Percentiles rank a stretch among this genome's conserved stretches.
These are phyloP conservation scores for Arctia plantaginis DNA, from an alignment of 2,888 invertebrate genomes.

Conservation along the genomic window DNA sequence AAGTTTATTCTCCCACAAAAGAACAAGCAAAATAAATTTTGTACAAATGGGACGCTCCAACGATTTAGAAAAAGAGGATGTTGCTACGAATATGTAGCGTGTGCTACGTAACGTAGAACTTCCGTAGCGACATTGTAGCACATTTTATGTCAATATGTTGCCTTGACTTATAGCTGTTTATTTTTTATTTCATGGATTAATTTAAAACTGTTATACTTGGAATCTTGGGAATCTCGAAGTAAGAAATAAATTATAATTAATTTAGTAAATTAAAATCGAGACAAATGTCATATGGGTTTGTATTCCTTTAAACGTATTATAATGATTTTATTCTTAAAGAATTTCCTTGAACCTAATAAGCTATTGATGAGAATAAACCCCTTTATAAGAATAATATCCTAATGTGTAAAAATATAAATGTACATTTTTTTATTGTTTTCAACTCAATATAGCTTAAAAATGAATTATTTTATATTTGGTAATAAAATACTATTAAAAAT, in stretches of 20 bases:
- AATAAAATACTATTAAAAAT: neutral
- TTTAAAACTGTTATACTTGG: neutral
- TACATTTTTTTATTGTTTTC: neutral
- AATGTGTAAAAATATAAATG: neutral
- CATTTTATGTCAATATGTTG: neutral
- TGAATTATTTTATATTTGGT: neutral
- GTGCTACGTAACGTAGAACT: conserved; percentile 42
- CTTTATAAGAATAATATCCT: neutral
- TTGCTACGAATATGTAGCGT: conserved; percentile 41
- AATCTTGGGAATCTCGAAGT: neutral
- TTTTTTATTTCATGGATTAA: neutral
- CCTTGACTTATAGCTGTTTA: neutral
- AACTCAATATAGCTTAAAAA: neutral
- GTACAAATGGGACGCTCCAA: conserved; percentile 20
- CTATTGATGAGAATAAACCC: neutral
- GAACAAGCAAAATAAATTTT: conserved; percentile 14
- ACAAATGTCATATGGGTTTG: neutral
- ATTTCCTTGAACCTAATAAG: neutral
- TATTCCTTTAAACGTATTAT: neutral
- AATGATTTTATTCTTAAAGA: neutral
- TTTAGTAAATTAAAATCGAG: neutral
- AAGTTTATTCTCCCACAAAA: conserved; percentile 2
- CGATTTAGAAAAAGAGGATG: neutral
- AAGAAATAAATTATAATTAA: neutral
- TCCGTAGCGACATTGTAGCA: conserved; percentile 43